Evolutionary conservation across 2,113 vertebrate genomes (phyloP).

Genomic region (Theristicus caerulescens): DNA sequence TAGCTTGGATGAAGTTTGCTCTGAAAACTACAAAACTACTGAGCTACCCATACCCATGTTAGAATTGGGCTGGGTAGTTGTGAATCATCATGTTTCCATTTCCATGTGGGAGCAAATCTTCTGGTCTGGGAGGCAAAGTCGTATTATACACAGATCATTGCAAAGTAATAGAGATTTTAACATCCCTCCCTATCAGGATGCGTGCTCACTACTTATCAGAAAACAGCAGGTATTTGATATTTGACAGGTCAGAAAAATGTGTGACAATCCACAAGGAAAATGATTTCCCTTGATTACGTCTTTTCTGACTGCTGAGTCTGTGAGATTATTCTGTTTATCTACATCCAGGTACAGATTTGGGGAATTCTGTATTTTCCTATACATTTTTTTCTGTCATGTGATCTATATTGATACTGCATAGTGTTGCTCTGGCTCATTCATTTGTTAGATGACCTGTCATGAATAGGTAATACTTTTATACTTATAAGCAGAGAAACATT

Average conservation of each 20-base stretch:
- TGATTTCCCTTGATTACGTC: background rate
- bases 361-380: background rate
- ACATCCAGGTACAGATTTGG: background rate
- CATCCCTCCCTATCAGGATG: background rate
- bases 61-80: background rate
- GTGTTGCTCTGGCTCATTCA: background rate
- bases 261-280: background rate
- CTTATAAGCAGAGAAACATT: background rate
- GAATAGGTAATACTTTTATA: background rate
- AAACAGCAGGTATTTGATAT: slow-evolving; percentile 22
- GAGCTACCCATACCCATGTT: background rate
- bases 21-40: background rate
- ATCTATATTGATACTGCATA: background rate
- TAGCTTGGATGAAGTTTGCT: background rate
- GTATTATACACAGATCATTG: background rate
- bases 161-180: slow-evolving; percentile 35
- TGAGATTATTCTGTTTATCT: slow-evolving; percentile 2
- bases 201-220: background rate
- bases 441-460: background rate
- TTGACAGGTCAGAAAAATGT: slow-evolving; percentile 30
- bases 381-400: background rate
- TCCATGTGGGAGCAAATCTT: background rate
- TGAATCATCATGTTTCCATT: background rate
- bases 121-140: background rate
- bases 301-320: slow-evolving; percentile 9